These are phyloP conservation scores for Mantis religiosa DNA, from an alignment of 2,888 invertebrate species.

Conservation along the genomic window DNA sequence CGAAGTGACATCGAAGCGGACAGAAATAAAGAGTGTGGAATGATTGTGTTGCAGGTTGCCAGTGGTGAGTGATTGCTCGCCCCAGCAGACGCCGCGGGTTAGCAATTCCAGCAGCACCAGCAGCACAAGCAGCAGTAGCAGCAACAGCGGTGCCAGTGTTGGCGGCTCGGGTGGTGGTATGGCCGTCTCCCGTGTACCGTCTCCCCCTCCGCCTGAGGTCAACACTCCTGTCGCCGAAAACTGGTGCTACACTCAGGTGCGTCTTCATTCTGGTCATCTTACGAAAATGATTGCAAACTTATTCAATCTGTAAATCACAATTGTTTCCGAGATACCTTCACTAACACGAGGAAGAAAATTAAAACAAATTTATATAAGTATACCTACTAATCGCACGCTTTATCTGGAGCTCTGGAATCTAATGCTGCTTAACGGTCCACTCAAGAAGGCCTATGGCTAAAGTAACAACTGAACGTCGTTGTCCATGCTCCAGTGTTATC, in stretches of 20 bases:
- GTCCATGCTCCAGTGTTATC: too few relatives aligned
- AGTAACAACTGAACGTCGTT: too few relatives aligned
- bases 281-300: neutral
- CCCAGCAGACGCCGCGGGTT: slow-evolving; percentile 86
- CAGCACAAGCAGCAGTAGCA: neutral
- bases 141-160: slow-evolving; percentile 9
- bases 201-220: slow-evolving; percentile 91
- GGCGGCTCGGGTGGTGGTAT: slow-evolving; percentile 52
- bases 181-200: slow-evolving; percentile 95
- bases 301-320: too few relatives aligned
- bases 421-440: too few relatives aligned
- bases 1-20: too few relatives aligned
- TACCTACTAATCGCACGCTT: too few relatives aligned
- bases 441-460: too few relatives aligned
- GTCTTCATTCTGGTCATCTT: neutral
- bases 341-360: too few relatives aligned
- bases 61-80: slow-evolving; percentile 70
- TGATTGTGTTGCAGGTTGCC: slow-evolving; percentile 63
- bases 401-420: too few relatives aligned
- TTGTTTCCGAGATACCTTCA: too few relatives aligned
- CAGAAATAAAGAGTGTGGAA: too few relatives aligned
- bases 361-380: too few relatives aligned
- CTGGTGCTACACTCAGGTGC: slow-evolving; percentile 99
- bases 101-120: slow-evolving; percentile 62
- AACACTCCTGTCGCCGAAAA: slow-evolving; percentile 98